Evolutionary conservation across 2,797 vertebrate species (phyloP).

Genomic region (Okamejei kenojei): DNA sequence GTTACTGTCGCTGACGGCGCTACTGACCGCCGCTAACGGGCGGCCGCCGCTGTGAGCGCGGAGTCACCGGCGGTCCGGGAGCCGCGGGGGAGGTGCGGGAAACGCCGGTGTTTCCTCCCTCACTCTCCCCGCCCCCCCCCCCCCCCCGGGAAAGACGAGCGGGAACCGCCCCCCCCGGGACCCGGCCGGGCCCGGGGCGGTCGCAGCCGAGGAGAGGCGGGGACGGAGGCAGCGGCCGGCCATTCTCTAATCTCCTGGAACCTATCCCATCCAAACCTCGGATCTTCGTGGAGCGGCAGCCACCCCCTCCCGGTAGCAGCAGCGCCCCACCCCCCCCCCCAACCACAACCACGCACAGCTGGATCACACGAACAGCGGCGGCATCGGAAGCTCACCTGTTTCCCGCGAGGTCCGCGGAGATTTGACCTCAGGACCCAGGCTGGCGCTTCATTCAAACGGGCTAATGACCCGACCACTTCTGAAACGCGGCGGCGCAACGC

Average conservation of each 20-base stretch:
- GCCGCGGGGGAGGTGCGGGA: constrained; percentile 53
- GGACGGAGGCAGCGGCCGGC: constrained; percentile 57
- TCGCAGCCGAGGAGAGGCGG: no score
- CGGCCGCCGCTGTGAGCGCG: constrained; percentile 52
- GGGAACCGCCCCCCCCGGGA: constrained; percentile 65
- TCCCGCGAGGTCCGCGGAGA: no score
- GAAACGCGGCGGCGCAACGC: no score
- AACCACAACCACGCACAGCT: constrained; percentile 48
- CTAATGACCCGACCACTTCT: no score
- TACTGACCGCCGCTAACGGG: constrained; percentile 53
- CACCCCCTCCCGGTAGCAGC: background rate
- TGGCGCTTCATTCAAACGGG: no score
- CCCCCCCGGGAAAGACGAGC: constrained; percentile 40
- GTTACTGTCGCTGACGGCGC: constrained; percentile 50
- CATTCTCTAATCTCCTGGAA: constrained; percentile 53
- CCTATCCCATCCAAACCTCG: constrained; percentile 51
- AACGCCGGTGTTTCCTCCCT: constrained; percentile 42
- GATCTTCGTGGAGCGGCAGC: background rate
- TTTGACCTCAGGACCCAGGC: no score
- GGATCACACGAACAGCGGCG: constrained; percentile 46
- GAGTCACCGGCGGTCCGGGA: no score
- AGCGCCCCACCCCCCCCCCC: background rate
- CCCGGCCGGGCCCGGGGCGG: constrained; percentile 54
- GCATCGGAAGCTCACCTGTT: no score
- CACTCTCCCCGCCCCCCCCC: constrained; percentile 32